phyloP scores from a whole-genome alignment of 2,888 invertebrate species.

The Thelaira solivaga region DNA sequence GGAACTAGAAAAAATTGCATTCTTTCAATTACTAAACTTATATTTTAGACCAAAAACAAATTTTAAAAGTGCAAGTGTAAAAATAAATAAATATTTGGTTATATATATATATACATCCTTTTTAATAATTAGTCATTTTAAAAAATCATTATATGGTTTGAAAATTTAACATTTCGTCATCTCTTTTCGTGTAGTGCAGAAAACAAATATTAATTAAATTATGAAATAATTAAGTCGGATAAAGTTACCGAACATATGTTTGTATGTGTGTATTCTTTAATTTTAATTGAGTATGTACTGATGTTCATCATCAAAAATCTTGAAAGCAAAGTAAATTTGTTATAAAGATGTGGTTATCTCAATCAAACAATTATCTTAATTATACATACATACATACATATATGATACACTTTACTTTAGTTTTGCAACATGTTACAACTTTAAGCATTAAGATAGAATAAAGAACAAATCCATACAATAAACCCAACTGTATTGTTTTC shows the following conservation, averaged over 20 bases:
- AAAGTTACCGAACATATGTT: neutral
- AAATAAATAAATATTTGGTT: conserved; percentile 4
- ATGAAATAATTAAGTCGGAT: conserved; percentile 49
- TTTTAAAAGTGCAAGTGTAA: conserved; percentile 15
- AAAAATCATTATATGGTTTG: conserved; percentile 3
- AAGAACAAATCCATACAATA: neutral
- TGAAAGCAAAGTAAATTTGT: neutral
- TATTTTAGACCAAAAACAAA: neutral
- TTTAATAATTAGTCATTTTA: conserved; percentile 54
- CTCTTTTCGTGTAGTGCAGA: conserved; percentile 16
- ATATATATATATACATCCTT: neutral
- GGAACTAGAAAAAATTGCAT: neutral
- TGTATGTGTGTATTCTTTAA: neutral
- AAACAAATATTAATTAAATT: conserved; percentile 58
- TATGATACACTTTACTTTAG: neutral
- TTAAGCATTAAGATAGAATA: neutral
- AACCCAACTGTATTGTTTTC: neutral
- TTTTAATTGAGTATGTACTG: neutral
- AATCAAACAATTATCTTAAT: conserved; percentile 26
- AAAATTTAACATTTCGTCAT: conserved; percentile 49
- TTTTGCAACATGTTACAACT: conserved; percentile 9
- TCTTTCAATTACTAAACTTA: conserved; percentile 3
- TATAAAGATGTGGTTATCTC: conserved; percentile 4
- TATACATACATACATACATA: too few relatives aligned
- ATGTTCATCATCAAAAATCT: neutral